Evolutionary conservation across 2,797 vertebrate genomes (phyloP).

Genomic region (Catharus ustulatus): DNA sequence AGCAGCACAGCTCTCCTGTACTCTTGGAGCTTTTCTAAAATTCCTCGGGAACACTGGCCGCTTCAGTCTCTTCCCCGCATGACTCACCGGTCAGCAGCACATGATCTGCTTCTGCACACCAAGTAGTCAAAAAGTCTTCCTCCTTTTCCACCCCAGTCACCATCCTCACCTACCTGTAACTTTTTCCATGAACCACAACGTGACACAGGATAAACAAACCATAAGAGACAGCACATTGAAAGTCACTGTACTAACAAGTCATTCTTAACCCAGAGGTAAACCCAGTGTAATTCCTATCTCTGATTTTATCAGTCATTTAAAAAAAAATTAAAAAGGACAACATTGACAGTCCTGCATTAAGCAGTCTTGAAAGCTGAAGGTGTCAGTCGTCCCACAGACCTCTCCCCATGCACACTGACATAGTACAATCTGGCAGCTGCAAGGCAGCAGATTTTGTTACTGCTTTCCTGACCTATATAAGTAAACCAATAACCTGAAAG

Average conservation of each 20-base stretch:
- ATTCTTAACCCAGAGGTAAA: not conserved
- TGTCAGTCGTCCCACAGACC: not conserved
- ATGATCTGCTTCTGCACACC: not conserved
- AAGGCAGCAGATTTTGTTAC: slow-evolving; percentile 20
- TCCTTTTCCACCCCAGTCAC: not conserved
- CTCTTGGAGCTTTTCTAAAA: not conserved
- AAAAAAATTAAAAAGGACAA: not conserved
- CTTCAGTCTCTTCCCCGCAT: not conserved
- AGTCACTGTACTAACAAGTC: not conserved
- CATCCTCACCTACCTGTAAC: not conserved
- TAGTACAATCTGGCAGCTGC: slow-evolving; percentile 12
- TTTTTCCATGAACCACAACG: slow-evolving; percentile 10
- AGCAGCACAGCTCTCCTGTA: not conserved
- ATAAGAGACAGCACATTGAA: not conserved
- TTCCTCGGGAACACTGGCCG: not conserved
- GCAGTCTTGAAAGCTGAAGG: not conserved
- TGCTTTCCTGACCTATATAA: slow-evolving; percentile 25
- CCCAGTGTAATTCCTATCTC: not conserved
- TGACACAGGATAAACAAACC: not conserved
- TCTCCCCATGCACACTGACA: not conserved
- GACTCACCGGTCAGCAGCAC: not conserved
- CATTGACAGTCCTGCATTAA: not conserved
- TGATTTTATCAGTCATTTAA: not conserved
- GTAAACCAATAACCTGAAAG: slow-evolving; percentile 16
- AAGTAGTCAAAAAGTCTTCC: not conserved